Base-by-base conservation (phyloP, 2,888 invertebrate species). In the Mesorhabditis sp. region DNA sequence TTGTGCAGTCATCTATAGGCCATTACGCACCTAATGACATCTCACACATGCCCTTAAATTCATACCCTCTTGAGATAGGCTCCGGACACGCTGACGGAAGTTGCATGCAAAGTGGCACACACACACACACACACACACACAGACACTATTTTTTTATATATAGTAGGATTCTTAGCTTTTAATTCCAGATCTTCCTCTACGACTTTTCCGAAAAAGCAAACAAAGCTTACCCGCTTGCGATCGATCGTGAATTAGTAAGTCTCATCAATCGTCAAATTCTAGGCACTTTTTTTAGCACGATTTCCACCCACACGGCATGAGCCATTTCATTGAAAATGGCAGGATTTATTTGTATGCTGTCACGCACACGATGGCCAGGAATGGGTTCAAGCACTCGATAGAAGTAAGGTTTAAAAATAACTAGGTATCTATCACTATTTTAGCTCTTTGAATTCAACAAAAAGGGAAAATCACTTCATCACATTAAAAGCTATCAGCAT, bases 331-430 rank as follows among this genome's bases (percentile, higher is more conserved):
- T 2, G 58, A 50, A n/a, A 50, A 50, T 13, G n/a, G 10, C 7
- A 50, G 2, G 2, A 50, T 50, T 50, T 50, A 13, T 50, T n/a
- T 50, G 7, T 50, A 50, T n/a, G 58, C 58, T 13, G n/a, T 50
- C 58, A 13, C 58, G n/a, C 58, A 50, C n/a, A 50, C 58, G 58
- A 50, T n/a, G n/a, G n/a, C n/a, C 10, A 50, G n/a, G n/a, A 50
- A 50, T n/a, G 58, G 58, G n/a, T 50, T 50, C n/a, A 50, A n/a
- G n/a, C 58, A 50, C n/a, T 50, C 58, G 58, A n/a, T 50, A 13
- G 58, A 50, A n/a, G 58, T 50, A 50, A 50, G 10, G 58, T 50
- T 50, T n/a, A 50, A 10, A 13, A 13, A 13, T 50, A 10, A n/a
- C n/a, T n/a, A 50, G 1, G n/a, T 50, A 50, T 50, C 58, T 50